Evolutionary conservation across 2,888 invertebrate genomes (phyloP).

Genomic region (Melikaiella ostensackeni): DNA sequence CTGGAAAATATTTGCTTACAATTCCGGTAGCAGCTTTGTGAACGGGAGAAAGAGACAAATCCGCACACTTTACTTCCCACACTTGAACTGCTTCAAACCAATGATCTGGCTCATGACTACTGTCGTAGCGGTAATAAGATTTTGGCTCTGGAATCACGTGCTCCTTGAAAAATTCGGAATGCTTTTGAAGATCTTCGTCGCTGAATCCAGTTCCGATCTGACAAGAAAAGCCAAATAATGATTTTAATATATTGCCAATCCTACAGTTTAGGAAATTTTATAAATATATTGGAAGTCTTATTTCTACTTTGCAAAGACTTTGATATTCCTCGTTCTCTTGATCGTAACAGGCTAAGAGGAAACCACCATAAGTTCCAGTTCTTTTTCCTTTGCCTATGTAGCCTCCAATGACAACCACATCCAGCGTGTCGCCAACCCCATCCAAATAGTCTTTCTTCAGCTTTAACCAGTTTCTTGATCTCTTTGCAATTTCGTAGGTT

Average conservation of each 20-base stretch:
- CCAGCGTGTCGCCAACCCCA: conserved; percentile 97
- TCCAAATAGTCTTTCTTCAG: conserved; percentile 98
- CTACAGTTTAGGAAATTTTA: conserved; percentile 9
- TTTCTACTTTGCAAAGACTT: conserved; percentile 89
- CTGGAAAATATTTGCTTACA: conserved; percentile 78
- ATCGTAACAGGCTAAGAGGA: conserved; percentile 96
- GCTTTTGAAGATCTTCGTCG: conserved; percentile 90
- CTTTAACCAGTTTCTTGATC: conserved; percentile 97
- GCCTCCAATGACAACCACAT: conserved; percentile 96
- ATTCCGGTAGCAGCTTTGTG: conserved; percentile 93
- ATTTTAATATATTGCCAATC: not conserved
- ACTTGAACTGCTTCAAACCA: conserved; percentile 94
- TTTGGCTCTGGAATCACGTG: conserved; percentile 87
- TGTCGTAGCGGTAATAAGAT: conserved; percentile 89
- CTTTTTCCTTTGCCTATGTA: conserved; percentile 96
- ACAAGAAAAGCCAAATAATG: conserved; percentile 38
- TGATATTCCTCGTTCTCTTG: conserved; percentile 94
- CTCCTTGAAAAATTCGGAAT: conserved; percentile 86
- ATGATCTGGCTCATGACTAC: conserved; percentile 87
- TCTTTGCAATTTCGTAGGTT: conserved; percentile 97
- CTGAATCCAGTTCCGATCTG: conserved; percentile 96
- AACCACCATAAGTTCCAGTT: conserved; percentile 96
- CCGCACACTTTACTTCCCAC: conserved; percentile 98
- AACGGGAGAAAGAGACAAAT: conserved; percentile 96
- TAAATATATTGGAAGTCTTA: conserved; percentile 1